Conservation (phyloP, 1,140 invertebrate genomes). For the Venturia canescens region DNA sequence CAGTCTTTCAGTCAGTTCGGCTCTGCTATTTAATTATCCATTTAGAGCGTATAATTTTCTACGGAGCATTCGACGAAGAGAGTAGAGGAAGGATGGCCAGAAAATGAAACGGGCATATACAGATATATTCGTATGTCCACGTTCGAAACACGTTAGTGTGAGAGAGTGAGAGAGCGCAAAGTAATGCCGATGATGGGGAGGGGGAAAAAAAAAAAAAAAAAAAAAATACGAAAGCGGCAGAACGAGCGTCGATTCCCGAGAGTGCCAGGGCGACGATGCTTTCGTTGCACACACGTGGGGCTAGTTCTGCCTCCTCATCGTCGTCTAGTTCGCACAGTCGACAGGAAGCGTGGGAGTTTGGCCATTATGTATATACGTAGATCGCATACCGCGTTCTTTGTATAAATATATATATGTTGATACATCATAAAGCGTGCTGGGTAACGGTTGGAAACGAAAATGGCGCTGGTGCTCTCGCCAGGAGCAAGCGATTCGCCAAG, state of each 20-base stretch:
- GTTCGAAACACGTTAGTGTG: not conserved
- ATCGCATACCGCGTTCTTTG: not conserved
- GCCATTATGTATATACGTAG: slow-evolving; percentile 9
- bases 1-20: slow-evolving; percentile 78
- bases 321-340: not conserved
- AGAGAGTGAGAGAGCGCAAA: not conserved
- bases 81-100: slow-evolving; percentile 29
- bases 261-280: slow-evolving; percentile 38
- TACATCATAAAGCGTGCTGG: slow-evolving; percentile 39
- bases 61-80: slow-evolving; percentile 54
- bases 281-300: slow-evolving; percentile 28
- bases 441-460: slow-evolving; percentile 44
- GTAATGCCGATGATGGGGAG: slow-evolving; percentile 22
- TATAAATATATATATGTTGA: slow-evolving; percentile 17
- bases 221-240: slow-evolving; percentile 18
- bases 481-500: slow-evolving; percentile 40
- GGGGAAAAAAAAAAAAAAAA: no score
- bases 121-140: not conserved
- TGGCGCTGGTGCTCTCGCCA: slow-evolving; percentile 35
- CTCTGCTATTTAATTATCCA: slow-evolving; percentile 78
- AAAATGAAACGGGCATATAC: slow-evolving; percentile 14
- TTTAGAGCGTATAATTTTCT: slow-evolving; percentile 78
- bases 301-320: slow-evolving; percentile 16
- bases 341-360: slow-evolving; percentile 44
- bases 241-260: slow-evolving; percentile 39